Evolutionary conservation across 2,113 vertebrate genomes (phyloP), one percentile per base, ranked within the genome.

Genomic region (Bambusicola thoracicus): DNA sequence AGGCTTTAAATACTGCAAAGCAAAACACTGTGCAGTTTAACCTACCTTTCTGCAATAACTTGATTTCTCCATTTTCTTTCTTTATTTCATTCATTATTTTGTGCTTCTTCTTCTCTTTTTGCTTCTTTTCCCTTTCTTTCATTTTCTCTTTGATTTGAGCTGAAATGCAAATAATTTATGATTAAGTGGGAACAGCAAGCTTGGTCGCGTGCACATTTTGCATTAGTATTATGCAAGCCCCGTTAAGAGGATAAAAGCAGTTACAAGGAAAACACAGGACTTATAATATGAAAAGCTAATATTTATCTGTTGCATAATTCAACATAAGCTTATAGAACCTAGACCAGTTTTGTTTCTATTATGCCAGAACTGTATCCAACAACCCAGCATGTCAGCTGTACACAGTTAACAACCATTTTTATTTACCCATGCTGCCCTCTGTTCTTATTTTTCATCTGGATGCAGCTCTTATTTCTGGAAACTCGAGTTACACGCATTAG

Each of bases 11-110:
- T 8, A 78, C 12, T n/a, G 46, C 19, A 80, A 66, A 27, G 21
- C 87, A 87, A 85, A 82, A 0, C 10, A 51, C 56, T 61, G 78
- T 4, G 59, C 1, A 72, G 41, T 74, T 77, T 55, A 93, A 98
- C 98, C 56, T 96, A 99, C 99, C 98, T 99, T 99, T 99, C 95
- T 98, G 98, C 43, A 98, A 97, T 92, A 98, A 97, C 94, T 98
- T 99, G 90, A 99, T 97, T 93, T 99, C 99, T 90, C 99, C 99
- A 63, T 99, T 99, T 96, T 99, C 99, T 96, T 99, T 98, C 98
- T 99, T 99, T 90, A 99, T 98, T 96, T 99, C 98, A 88, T 98
- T 98, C 95, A 98, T 98, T 93, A 98, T 91, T 97, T 98, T 99
- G 97, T 99, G 98, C 93, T 99, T 99, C 97, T 99, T 98, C 97